Conservation (phyloP, 2,797 vertebrate species). For the Rhinatrema bivittatum region DNA sequence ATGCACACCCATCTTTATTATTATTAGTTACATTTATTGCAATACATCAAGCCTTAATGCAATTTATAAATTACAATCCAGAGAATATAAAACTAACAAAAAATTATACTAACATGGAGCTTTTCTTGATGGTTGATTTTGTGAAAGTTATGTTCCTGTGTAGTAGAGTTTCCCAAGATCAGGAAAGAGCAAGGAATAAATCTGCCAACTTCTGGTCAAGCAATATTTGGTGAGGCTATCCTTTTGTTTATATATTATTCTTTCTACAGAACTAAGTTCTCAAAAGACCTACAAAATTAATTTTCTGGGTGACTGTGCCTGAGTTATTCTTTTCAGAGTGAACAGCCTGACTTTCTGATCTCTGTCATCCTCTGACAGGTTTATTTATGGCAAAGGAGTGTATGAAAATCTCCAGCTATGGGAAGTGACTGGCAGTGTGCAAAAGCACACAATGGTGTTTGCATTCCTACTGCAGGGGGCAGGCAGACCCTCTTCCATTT, state of each 20-base stretch:
- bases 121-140: no score
- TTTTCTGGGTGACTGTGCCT: slow-evolving; percentile 72
- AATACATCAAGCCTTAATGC: no score
- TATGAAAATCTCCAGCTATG: slow-evolving; percentile 73
- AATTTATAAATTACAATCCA: no score
- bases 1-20: no score
- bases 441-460: slow-evolving; percentile 65
- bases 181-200: slow-evolving; percentile 29
- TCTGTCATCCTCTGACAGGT: slow-evolving; percentile 68
- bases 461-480: slow-evolving; percentile 69
- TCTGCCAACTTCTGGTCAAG: slow-evolving; percentile 33
- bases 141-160: no score
- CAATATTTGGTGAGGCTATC: slow-evolving; percentile 40
- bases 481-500: slow-evolving; percentile 45
- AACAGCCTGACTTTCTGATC: slow-evolving; percentile 56
- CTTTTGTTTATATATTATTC: slow-evolving; percentile 42
- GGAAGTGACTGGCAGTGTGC: slow-evolving; percentile 58
- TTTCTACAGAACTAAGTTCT: slow-evolving; percentile 48
- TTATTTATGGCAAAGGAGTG: slow-evolving; percentile 65
- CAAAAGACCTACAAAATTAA: slow-evolving; percentile 66
- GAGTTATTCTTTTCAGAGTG: slow-evolving; percentile 63
- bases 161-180: no score
- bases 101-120: no score
- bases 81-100: no score
- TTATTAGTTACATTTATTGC: no score